These are phyloP conservation scores for Dysmachus trigonus DNA, from an alignment of 2,888 invertebrate species.

Conservation along the genomic window DNA sequence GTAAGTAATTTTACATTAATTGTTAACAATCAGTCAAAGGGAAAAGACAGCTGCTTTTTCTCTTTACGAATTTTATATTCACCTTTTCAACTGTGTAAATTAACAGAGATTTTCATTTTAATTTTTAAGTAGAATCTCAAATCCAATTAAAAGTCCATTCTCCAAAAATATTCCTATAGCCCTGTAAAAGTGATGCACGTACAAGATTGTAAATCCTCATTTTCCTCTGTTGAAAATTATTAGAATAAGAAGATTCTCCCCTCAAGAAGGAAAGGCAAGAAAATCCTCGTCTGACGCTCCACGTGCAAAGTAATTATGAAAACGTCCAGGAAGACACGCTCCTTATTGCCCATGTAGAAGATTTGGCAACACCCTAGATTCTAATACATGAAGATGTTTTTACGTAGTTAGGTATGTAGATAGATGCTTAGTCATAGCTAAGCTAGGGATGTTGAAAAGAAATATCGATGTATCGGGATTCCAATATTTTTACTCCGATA, in stretches of 20 bases:
- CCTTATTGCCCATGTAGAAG: not conserved
- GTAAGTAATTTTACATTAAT: not conserved
- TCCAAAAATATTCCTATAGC: not conserved
- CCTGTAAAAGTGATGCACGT: not conserved
- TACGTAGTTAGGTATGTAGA: not conserved
- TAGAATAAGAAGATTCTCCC: not conserved
- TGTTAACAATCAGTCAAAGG: not conserved
- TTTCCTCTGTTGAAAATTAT: not conserved
- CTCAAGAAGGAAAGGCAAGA: not conserved
- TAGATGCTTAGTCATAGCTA: not conserved
- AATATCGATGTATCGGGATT: no score
- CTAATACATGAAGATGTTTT: not conserved
- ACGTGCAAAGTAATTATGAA: not conserved
- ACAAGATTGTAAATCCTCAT: not conserved
- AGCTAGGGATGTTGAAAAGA: no score
- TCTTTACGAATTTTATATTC: not conserved
- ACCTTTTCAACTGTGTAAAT: not conserved
- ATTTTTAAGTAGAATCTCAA: not conserved
- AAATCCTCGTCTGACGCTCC: not conserved
- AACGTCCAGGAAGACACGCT: not conserved
- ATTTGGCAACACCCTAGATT: not conserved
- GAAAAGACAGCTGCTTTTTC: not conserved
- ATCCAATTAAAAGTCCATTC: not conserved
- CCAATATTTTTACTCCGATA: no score
- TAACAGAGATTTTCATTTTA: not conserved